phyloP scores from a whole-genome alignment of 2,113 vertebrate species.

The Nycticebus coucang region DNA sequence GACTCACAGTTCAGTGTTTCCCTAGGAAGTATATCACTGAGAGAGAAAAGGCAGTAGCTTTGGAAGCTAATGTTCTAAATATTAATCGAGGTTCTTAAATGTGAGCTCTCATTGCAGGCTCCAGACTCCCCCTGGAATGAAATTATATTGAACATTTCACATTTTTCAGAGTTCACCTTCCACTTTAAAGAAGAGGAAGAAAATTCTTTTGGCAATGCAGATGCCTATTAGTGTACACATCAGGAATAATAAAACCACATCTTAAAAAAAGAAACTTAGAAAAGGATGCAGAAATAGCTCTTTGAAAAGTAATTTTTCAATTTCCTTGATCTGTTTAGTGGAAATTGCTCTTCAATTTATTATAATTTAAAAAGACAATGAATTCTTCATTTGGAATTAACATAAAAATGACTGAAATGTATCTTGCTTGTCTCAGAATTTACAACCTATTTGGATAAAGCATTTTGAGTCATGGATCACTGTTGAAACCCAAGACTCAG shows the following conservation, averaged over 20 bases:
- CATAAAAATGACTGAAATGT: conserved; percentile 45
- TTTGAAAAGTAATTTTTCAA: conserved; percentile 74
- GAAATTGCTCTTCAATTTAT: conserved; percentile 76
- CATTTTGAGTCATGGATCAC: conserved; percentile 34
- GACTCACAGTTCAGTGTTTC: background rate
- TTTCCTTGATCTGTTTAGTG: conserved; percentile 80
- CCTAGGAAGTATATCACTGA: background rate
- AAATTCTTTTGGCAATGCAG: conserved; percentile 61
- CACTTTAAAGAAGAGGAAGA: conserved; percentile 71
- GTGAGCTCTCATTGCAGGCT: conserved; percentile 82
- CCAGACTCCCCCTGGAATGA: conserved; percentile 83
- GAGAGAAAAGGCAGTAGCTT: conserved; percentile 10
- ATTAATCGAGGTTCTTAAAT: conserved; percentile 84
- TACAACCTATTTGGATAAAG: conserved; percentile 73
- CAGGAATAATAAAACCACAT: conserved; percentile 51
- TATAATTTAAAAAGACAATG: conserved; percentile 79
- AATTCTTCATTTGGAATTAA: conserved; percentile 78
- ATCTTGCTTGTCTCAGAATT: conserved; percentile 62
- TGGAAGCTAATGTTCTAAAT: conserved; percentile 79
- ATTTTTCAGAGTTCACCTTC: conserved; percentile 83
- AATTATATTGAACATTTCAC: conserved; percentile 81
- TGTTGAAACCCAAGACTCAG: conserved; percentile 10
- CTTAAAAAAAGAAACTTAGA: background rate
- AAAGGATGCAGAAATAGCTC: conserved; percentile 59
- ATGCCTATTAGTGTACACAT: conserved; percentile 51